These are phyloP conservation scores for Nerophis ophidion DNA, from an alignment of 2,113 vertebrate genomes.

Conservation along the genomic window DNA sequence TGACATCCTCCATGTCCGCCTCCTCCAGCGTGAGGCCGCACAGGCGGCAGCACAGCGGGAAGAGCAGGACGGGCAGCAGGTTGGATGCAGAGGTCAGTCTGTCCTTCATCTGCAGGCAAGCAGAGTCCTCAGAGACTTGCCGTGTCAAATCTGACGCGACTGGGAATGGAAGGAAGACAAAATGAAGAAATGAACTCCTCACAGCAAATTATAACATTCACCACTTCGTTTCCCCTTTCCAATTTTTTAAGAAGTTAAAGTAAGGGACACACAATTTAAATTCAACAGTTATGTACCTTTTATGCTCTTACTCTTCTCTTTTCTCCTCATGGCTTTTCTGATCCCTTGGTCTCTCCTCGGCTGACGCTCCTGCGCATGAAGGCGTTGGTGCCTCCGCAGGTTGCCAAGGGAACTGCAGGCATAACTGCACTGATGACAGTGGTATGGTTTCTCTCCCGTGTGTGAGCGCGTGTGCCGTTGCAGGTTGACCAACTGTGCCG, in stretches of 20 bases:
- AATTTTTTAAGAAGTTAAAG: no score
- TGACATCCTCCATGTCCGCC: conserved; percentile 45
- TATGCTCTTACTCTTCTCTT: conserved; percentile 56
- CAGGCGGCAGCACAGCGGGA: conserved; percentile 85
- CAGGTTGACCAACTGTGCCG: conserved; percentile 94
- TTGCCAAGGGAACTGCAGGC: conserved; percentile 96
- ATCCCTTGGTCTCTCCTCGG: conserved; percentile 56
- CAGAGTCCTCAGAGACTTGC: conserved; percentile 44
- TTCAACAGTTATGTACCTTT: conserved; percentile 20
- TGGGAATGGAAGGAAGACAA: conserved; percentile 13
- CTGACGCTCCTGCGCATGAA: conserved; percentile 74
- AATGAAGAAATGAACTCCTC: not conserved
- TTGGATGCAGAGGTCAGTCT: conserved; percentile 37
- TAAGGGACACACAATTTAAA: not conserved
- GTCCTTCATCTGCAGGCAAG: conserved; percentile 61
- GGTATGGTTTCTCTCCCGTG: conserved; percentile 95
- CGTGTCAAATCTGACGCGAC: conserved; percentile 62
- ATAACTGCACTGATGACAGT: conserved; percentile 85
- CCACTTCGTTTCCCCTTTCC: no score
- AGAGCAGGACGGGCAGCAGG: conserved; percentile 80
- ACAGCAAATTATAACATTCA: no score
- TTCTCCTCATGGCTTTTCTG: conserved; percentile 59
- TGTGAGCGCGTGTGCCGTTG: conserved; percentile 93
- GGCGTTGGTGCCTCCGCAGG: conserved; percentile 91
- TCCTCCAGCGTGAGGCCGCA: conserved; percentile 87